Base-by-base conservation (phyloP, 2,113 vertebrate species). In the Datnioides undecimradiatus region DNA sequence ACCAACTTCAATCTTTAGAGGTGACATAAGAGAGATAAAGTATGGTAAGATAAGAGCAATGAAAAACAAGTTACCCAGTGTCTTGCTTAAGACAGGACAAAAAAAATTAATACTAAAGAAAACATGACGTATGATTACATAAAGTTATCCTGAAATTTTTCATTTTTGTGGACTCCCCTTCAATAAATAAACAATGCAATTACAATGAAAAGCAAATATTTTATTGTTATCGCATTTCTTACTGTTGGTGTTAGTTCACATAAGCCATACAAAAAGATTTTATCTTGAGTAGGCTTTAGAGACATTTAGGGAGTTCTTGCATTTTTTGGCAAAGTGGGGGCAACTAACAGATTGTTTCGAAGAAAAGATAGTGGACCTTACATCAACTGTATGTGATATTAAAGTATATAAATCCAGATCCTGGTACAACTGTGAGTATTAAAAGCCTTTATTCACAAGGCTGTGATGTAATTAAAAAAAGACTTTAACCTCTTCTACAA, bases 31-130 rank as follows among this genome's bases (percentile, higher is more conserved):
- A 69, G 11, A 48, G 23, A 64, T 74, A 68, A 5, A 27, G 2
- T 31, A 54, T 55, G n/a, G n/a, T n/a, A n/a, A n/a, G n/a, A n/a
- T n/a, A n/a, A 43, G 54, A 54, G 29, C 77, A 67, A 48, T 45
- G 9, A 36, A 54, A 80, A 31, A 49, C 48, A 48, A n/a, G n/a
- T n/a, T n/a, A n/a, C n/a, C n/a, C 21, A 62, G 43, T 62, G 31
- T 51, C 31, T 64, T 55, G 17, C 16, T 52, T 41, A n/a, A 48
- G 23, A 52, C 31, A 43, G 12, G 25, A 41, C 13, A 43, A 51
- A 25, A 25, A 23, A 25, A 12, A n/a, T n/a, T n/a, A n/a, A n/a
- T n/a, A n/a, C 48, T 49, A 49, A n/a, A 67, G 23, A 9, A 29
- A 27, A 54, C 31, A 8, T 36, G 8, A 40, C 16, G 25, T 17